Conservation (phyloP, 2,113 vertebrate species). For the Ageneiosus marmoratus region DNA sequence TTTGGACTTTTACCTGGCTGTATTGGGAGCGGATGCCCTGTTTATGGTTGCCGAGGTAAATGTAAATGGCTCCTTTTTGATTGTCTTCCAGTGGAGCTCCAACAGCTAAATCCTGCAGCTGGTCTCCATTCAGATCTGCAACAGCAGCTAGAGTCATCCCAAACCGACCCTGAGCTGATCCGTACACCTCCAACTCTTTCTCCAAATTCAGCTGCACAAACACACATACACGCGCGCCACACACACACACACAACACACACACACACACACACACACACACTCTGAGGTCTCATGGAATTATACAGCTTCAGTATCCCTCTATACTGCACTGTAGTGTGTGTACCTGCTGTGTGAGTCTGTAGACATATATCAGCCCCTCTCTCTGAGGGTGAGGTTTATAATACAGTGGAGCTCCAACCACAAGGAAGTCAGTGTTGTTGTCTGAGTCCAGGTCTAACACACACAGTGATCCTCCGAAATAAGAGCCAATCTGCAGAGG, state of each 20-base stretch:
- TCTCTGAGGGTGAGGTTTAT: constrained; percentile 60
- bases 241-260: neutral
- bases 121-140: constrained; percentile 80
- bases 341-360: constrained; percentile 69
- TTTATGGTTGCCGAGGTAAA: constrained; percentile 72
- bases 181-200: constrained; percentile 44
- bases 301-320: neutral
- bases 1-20: constrained; percentile 68
- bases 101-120: constrained; percentile 75
- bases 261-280: neutral
- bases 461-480: constrained; percentile 80
- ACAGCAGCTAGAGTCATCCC: constrained; percentile 73
- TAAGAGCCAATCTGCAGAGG: constrained; percentile 80
- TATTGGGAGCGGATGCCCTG: constrained; percentile 57
- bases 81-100: constrained; percentile 81
- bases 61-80: constrained; percentile 76
- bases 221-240: constrained; percentile 20
- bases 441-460: constrained; percentile 75
- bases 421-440: constrained; percentile 77
- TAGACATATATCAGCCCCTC: constrained; percentile 79
- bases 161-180: constrained; percentile 73
- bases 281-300: neutral
- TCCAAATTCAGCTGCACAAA: constrained; percentile 61
- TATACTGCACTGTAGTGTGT: neutral
- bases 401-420: constrained; percentile 78